Conservation (phyloP, 2,113 vertebrate species). For the Ia io region DNA sequence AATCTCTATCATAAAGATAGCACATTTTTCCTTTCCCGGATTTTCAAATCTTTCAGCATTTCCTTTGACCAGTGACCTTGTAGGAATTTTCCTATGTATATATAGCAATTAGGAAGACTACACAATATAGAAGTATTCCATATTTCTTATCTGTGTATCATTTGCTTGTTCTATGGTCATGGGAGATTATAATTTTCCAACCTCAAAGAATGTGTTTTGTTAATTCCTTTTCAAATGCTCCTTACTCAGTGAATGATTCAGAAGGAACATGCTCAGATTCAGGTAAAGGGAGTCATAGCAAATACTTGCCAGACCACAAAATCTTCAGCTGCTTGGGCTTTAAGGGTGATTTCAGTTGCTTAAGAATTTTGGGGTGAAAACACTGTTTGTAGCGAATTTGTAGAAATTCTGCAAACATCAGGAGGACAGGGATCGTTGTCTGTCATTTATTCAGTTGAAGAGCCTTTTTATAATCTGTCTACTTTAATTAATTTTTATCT, state of each 20-base stretch:
- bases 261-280: constrained; percentile 61
- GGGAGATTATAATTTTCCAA: constrained; percentile 53
- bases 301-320: constrained; percentile 68
- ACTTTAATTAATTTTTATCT: not conserved
- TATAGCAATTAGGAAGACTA: not conserved
- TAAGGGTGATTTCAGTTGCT: constrained; percentile 57
- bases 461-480: not conserved
- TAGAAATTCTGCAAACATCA: constrained; percentile 33
- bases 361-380: constrained; percentile 65
- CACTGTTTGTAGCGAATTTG: constrained; percentile 48
- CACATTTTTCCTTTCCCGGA: not conserved
- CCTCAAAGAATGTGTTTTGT: constrained; percentile 54
- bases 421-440: not conserved
- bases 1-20: not conserved
- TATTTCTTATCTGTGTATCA: constrained; percentile 27
- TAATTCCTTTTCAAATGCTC: constrained; percentile 63
- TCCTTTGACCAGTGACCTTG: not conserved
- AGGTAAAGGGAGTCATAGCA: constrained; percentile 61
- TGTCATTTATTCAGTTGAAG: not conserved
- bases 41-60: constrained; percentile 33
- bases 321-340: constrained; percentile 53
- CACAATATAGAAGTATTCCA: not conserved
- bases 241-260: constrained; percentile 59
- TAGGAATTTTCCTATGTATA: not conserved
- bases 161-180: not conserved